A percentile compares a stretch with the other conserved stretches of the same genome.
phyloP scores from a whole-genome alignment of 2,888 invertebrate genomes.

The Amiota mariae region DNA sequence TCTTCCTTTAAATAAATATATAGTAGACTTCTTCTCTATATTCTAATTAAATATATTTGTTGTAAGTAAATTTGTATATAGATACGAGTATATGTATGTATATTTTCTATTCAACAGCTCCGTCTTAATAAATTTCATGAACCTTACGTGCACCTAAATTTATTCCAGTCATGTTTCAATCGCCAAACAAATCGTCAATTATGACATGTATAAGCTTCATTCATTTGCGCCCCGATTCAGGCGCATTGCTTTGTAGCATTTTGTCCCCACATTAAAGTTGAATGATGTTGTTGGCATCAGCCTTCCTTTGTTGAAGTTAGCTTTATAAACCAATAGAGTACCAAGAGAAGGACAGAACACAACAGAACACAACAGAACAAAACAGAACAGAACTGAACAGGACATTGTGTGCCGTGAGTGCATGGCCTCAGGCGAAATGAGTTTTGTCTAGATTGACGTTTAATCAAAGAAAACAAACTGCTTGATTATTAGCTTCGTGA shows the following conservation, averaged over 20 bases:
- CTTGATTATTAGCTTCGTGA: constrained; percentile 39
- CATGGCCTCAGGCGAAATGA: constrained; percentile 23
- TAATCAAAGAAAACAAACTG: constrained; percentile 41
- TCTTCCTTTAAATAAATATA: no score
- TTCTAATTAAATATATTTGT: no score
- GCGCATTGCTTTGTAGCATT: neutral
- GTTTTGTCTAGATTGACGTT: constrained; percentile 37
- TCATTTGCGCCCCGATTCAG: constrained; percentile 23
- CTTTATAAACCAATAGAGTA: no score
- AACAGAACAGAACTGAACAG: neutral
- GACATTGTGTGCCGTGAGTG: constrained; percentile 15
- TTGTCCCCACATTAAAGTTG: no score
- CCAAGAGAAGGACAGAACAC: no score
- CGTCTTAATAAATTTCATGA: constrained; percentile 29
- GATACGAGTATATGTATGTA: no score
- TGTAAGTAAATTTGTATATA: no score
- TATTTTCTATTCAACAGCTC: neutral
- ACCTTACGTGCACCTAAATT: constrained; percentile 7
- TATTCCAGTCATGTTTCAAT: constrained; percentile 39
- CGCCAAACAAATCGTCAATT: constrained; percentile 35
- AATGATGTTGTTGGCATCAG: no score
- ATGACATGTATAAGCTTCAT: constrained; percentile 32
- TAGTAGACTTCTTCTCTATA: no score
- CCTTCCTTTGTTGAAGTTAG: no score
- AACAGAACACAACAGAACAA: no score